Base-by-base conservation (phyloP, 1,140 invertebrate species). In the Drosophila nigrodunni region DNA sequence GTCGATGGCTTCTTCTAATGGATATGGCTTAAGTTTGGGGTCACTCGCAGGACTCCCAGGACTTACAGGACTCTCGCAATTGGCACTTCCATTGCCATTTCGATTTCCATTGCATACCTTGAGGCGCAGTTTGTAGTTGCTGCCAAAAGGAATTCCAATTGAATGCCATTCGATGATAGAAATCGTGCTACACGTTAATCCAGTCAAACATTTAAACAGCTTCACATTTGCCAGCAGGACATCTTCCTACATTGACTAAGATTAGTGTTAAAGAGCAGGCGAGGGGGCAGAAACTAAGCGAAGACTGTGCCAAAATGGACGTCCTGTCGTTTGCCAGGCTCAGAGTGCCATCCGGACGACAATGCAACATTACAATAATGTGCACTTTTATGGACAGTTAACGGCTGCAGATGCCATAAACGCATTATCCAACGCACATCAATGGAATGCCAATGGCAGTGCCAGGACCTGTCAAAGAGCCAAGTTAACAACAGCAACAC, bases 311-410 rank as follows among this genome's bases (percentile, higher is more conserved):
- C 41, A 21, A 43, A 62, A 47, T 52, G 39, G 77, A 69, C 78
- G 77, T 49, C 62, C 70, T 75, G 82, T 71, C 79, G 80, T 83
- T 83, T 67, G 70, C 65, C 71, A 6, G 69, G 83, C 82, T 82
- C 76, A 78, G 82, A 74, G 55, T 69, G 74, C 80, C 77, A 77
- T 80, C 75, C 72, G 25, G 54, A 73, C 77, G 79, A 87, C 85
- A 85, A 74, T 89, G 85, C 83, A 87, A 89, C 80, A 88, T 89
- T 89, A 88, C 83, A 83, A 89, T 88, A 88, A 88, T 88, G 83
- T 88, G 85, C 83, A 89, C 62, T 87, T 88, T 88, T 88, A 88
- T 89, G 86, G 80, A 81, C 85, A 80, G 83, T 80, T 88, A 88
- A 88, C 80, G 85, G 81, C 85, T 89, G 83, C 85, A 85, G 68